Conservation (phyloP, 30 jellyfish, hydroid and myxozoan species). For the Pelagia noctiluca region DNA sequence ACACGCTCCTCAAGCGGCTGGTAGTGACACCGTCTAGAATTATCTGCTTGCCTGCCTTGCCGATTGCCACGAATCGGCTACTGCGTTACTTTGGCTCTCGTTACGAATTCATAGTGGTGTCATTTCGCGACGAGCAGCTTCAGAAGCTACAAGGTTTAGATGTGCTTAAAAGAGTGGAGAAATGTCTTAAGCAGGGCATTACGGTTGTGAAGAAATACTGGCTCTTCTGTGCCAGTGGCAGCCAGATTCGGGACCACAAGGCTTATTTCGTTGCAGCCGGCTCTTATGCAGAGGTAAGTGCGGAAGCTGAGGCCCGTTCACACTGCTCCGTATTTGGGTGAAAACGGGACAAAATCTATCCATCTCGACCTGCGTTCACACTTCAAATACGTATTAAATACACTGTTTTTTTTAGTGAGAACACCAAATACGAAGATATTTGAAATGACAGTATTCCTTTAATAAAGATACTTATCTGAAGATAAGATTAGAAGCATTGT, state of each 20-base stretch:
- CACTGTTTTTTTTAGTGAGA: no score
- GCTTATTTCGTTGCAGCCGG: constrained; percentile 77
- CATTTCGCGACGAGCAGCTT: constrained; percentile 73
- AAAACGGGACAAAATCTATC: no score
- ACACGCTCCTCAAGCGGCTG: constrained; percentile 48
- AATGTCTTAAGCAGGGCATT: constrained; percentile 52
- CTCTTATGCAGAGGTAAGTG: constrained; percentile 42
- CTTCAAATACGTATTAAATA: no score
- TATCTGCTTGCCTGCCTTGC: constrained; percentile 74
- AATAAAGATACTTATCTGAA: no score
- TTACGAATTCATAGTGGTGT: constrained; percentile 48
- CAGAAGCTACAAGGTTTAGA: constrained; percentile 52
- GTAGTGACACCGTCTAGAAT: constrained; percentile 75
- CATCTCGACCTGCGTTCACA: no score
- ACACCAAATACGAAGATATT: no score
- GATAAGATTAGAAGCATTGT: no score
- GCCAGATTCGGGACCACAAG: constrained; percentile 83
- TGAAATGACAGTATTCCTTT: no score
- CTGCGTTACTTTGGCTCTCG: constrained; percentile 56
- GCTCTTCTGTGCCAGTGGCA: constrained; percentile 76
- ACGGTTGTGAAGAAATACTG: constrained; percentile 25
- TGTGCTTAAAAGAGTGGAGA: constrained; percentile 1
- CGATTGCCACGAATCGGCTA: constrained; percentile 76
- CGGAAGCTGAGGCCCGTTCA: neutral
- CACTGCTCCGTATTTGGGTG: neutral